Evolutionary conservation across 2,797 vertebrate genomes (phyloP), one percentile per base, ranked within the genome.

Genomic region (Falco naumanni): DNA sequence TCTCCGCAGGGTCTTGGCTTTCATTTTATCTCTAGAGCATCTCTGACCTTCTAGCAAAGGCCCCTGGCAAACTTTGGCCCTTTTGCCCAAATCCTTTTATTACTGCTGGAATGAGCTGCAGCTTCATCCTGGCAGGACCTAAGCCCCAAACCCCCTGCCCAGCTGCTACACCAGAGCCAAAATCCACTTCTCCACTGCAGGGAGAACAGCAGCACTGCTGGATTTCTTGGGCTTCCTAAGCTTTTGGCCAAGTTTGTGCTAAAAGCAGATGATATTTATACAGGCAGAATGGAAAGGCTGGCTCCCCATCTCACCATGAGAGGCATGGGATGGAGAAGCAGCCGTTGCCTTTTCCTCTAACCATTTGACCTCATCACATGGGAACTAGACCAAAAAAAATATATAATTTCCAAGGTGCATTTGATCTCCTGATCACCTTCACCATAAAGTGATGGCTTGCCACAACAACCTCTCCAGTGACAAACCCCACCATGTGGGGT

Each of bases 101-200:
- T 9, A 7, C 64, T 33, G 64, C 14, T 47, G 50, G 61, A 84
- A 71, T 2, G n/a, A 90, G 70, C 63, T 48, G 24, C 43, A 33
- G 33, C 43, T 28, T 94, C 39, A 28, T 33, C 56, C 45, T 22
- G 76, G 57, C 69, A 94, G 74, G 53, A 41, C 31, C 24, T 2
- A 68, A 57, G 21, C 50, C 93, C 77, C 63, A 65, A 81, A 20
- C 4, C 20, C 59, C 41, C 43, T 0, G 1, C 26, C 84, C 89
- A 95, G 87, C 84, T 90, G 77, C 48, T 14, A 3, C 61, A 70
- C 16, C 56, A 66, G 77, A 66, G 60, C 80, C 7, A 3, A 90
- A 92, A 5, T 48, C 34, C 56, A 18, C n/a, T 61, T 10, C 64
- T 43, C 8, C 0, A 1, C 68, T 29, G 28, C 0, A 0, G 56